These are phyloP conservation scores for Heliconius ethilla DNA, from an alignment of 2,888 invertebrate species.

Conservation along the genomic window DNA sequence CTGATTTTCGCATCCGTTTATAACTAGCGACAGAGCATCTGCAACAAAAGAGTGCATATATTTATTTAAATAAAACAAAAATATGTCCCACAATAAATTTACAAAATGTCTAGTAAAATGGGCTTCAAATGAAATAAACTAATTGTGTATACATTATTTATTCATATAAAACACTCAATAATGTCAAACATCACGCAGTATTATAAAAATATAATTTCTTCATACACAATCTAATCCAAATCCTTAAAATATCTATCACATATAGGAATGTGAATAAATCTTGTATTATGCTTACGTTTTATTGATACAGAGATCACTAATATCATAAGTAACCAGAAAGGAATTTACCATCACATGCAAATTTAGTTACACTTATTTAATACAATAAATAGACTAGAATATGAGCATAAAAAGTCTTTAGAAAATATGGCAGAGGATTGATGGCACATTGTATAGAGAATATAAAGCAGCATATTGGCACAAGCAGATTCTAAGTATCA, in stretches of 20 bases:
- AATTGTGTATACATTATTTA: constrained; percentile 37
- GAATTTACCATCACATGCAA: constrained; percentile 32
- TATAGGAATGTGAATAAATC: constrained; percentile 40
- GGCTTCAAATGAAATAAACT: constrained; percentile 25
- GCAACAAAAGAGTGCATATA: constrained; percentile 50
- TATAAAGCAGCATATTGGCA: constrained; percentile 53
- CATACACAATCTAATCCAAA: constrained; percentile 30
- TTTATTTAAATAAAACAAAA: background rate
- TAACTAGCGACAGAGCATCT: constrained; percentile 76
- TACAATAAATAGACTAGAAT: constrained; percentile 77
- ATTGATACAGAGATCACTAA: constrained; percentile 44
- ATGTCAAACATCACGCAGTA: constrained; percentile 47
- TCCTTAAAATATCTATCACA: constrained; percentile 36
- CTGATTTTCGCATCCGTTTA: constrained; percentile 70
- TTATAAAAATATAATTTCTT: constrained; percentile 46
- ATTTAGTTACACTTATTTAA: constrained; percentile 46
- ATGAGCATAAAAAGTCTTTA: constrained; percentile 76
- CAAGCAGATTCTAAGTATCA: constrained; percentile 68
- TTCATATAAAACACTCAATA: constrained; percentile 44
- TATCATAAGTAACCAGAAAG: constrained; percentile 37
- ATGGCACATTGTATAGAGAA: constrained; percentile 64
- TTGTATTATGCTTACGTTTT: constrained; percentile 30
- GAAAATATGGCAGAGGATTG: constrained; percentile 68
- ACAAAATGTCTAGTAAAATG: background rate
- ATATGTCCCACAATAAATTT: background rate